A percentile compares a stretch with the other conserved stretches of the same genome.
These are phyloP conservation scores for Zeugodacus cucurbitae DNA, from an alignment of 1,140 invertebrate species.

Conservation along the genomic window DNA sequence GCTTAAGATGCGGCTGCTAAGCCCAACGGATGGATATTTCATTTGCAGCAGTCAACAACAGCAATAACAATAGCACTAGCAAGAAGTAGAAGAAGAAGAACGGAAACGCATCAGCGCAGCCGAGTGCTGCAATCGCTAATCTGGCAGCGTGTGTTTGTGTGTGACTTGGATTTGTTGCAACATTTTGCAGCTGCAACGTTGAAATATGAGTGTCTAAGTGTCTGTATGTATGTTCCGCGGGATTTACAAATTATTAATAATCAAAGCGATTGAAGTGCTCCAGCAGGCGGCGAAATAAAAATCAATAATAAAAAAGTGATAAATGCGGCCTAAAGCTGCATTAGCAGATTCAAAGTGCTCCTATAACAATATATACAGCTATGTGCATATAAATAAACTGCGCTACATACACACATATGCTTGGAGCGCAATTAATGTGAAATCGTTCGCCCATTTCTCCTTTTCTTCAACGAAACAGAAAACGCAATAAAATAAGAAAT, in stretches of 20 bases:
- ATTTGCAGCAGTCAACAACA: not conserved
- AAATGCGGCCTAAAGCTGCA: conserved; percentile 21
- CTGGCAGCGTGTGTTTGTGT: not conserved
- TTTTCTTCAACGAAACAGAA: not conserved
- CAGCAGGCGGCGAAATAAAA: not conserved
- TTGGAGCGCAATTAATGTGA: not conserved
- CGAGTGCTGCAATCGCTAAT: not conserved
- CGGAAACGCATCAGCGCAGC: not conserved
- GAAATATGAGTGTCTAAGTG: not conserved
- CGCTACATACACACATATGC: not conserved
- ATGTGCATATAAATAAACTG: not conserved
- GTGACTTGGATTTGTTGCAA: conserved; percentile 12
- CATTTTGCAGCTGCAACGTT: conserved; percentile 23
- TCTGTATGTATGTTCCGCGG: not conserved
- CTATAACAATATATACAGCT: not conserved
- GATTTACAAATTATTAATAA: conserved; percentile 32
- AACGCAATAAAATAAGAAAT: not conserved
- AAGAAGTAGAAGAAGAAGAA: not conserved
- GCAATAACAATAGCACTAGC: not conserved
- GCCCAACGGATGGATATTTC: conserved; percentile 32
- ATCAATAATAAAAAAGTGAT: conserved; percentile 2
- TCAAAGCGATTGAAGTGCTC: conserved; percentile 22
- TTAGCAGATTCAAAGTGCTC: conserved; percentile 12
- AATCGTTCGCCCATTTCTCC: not conserved
- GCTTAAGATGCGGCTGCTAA: not conserved